These are phyloP conservation scores for Callospermophilus lateralis DNA, from an alignment of 2,113 vertebrate genomes.

Conservation along the genomic window DNA sequence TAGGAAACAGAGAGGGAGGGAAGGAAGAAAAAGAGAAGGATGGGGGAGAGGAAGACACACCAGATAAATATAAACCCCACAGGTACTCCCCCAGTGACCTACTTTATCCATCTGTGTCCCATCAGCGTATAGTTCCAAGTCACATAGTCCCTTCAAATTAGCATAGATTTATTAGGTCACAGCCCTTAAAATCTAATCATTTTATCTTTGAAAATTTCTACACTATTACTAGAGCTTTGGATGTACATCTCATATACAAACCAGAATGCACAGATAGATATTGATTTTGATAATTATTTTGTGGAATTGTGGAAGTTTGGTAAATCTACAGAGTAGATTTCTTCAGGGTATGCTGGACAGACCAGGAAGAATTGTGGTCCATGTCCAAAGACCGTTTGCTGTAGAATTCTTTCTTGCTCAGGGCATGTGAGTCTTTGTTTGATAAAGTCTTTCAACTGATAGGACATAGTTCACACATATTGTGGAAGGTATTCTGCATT, in stretches of 20 bases:
- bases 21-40: neutral
- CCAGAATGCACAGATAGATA: too few species aligned
- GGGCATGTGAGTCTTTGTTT: neutral
- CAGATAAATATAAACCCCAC: neutral
- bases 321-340: neutral
- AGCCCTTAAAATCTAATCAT: too few species aligned
- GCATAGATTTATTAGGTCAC: too few species aligned
- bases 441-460: neutral
- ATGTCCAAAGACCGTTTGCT: fast-evolving
- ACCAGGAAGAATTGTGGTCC: neutral
- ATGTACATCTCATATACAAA: too few species aligned
- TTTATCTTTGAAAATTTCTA: too few species aligned
- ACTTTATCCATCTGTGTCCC: too few species aligned
- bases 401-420: neutral
- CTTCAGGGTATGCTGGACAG: neutral
- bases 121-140: too few species aligned
- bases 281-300: neutral
- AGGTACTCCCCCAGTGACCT: too few species aligned
- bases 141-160: too few species aligned
- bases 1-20: neutral
- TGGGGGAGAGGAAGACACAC: too few species aligned
- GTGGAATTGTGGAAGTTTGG: fast-evolving
- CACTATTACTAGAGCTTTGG: too few species aligned
- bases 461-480: too few species aligned
- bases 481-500: neutral